Evolutionary conservation across 1,140 invertebrate species (phyloP), one percentile per base, ranked within the genome.

Genomic region (Drosophila sturtevanti): DNA sequence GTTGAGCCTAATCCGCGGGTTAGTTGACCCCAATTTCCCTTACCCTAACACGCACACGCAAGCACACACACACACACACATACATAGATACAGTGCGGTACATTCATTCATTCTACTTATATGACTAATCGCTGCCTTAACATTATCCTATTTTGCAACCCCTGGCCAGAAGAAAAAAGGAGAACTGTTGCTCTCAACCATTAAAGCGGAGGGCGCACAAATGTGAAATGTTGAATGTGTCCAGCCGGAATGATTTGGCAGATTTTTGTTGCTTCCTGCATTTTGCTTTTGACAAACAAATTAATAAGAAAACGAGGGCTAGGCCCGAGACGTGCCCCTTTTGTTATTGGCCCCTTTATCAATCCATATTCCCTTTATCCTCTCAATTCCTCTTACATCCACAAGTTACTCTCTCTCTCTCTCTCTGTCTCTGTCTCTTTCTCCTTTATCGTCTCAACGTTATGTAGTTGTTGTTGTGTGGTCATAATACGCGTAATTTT

Each of bases 401-500:
- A n/a, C n/a, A n/a, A n/a, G n/a, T n/a, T n/a, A 4, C 2, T 31
- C 21, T 31, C 31, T 6, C 65, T 11, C 11, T 16, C 35, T 34
- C 35, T 48, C 16, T 12, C 12, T 14, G 1, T 5, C 6, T n/a
- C n/a, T n/a, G n/a, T n/a, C n/a, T n/a, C n/a, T n/a, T n/a, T n/a
- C n/a, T n/a, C 24, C 24, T 2, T 2, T 4, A 24, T 24, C 2
- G 27, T 31, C 27, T 31, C 27, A 31, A 31, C 27, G 27, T 31
- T 6, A 4, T 31, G 27, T 6, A 31, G 27, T 31, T 31, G 27
- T 69, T 78, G 76, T 66, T 72, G 72, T 73, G 76, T 66, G 76
- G 72, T 73, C 77, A 89, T 87, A 87, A 87, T 87, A 87, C 79
- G 84, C 84, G 85, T 89, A 87, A 87, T 87, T 87, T 87, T 68